Evolutionary conservation across 1,140 invertebrate species (phyloP).

Genomic region (Drosophila simulans): DNA sequence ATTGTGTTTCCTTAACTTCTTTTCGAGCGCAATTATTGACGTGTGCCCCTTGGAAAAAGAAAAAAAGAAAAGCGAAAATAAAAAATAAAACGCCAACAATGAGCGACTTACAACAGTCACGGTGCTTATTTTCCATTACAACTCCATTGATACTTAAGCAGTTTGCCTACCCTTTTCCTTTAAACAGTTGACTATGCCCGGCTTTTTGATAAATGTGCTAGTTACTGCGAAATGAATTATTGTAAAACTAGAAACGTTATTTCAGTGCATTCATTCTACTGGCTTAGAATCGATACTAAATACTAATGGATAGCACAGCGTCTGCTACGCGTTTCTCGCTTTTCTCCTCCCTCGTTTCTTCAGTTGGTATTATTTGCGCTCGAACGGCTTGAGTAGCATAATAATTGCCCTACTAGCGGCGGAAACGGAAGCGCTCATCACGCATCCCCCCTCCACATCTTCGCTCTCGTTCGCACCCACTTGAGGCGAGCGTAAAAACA

Average conservation of each 20-base stretch:
- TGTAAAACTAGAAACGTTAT: background rate
- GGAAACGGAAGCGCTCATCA: slow-evolving; percentile 61
- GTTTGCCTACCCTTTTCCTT: background rate
- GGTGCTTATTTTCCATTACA: background rate
- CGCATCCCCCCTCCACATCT: slow-evolving; percentile 25
- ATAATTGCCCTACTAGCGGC: slow-evolving; percentile 58
- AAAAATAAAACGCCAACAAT: background rate
- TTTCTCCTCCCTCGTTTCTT: slow-evolving; percentile 11
- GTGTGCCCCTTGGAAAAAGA: slow-evolving; percentile 50
- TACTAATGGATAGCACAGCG: slow-evolving; percentile 6
- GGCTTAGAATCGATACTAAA: too few relatives aligned
- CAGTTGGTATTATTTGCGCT: slow-evolving; percentile 45
- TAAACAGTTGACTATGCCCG: background rate
- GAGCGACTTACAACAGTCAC: slow-evolving; percentile 10
- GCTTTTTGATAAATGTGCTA: background rate
- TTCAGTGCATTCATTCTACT: background rate
- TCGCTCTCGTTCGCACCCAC: slow-evolving; percentile 33
- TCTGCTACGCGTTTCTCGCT: slow-evolving; percentile 2
- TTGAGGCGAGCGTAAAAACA: slow-evolving; percentile 18
- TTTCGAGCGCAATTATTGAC: slow-evolving; percentile 78
- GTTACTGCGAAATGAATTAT: too few relatives aligned
- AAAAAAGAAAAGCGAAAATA: background rate
- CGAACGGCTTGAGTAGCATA: slow-evolving; percentile 57
- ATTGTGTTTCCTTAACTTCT: slow-evolving; percentile 76
- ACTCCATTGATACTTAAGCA: slow-evolving; percentile 7